These are phyloP conservation scores for Leptinotarsa rubiginosa DNA, from an alignment of 2,888 invertebrate species.

Conservation along the genomic window DNA sequence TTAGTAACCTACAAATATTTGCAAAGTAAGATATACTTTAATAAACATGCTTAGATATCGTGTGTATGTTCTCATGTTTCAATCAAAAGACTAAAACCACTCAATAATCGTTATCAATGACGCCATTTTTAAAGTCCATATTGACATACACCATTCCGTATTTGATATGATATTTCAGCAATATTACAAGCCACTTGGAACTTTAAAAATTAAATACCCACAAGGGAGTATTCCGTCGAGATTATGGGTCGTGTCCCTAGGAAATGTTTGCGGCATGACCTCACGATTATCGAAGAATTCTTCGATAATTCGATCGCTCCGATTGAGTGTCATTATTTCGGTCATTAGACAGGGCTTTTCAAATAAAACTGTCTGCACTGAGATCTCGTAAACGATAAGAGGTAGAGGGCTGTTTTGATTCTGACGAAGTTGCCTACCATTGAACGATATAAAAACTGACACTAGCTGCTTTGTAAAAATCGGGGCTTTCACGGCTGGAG, in stretches of 20 bases:
- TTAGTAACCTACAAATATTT: constrained; percentile 47
- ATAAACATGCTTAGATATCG: constrained; percentile 46
- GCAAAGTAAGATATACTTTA: constrained; percentile 47
- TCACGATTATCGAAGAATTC: background rate
- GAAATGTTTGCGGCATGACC: background rate
- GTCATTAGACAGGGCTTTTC: background rate
- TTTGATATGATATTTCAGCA: constrained; percentile 20
- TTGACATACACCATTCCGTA: constrained; percentile 29
- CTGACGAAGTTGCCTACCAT: too few species aligned
- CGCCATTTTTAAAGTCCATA: constrained; percentile 46
- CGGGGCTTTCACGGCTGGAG: too few species aligned
- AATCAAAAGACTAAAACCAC: constrained; percentile 45
- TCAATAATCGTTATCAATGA: constrained; percentile 37
- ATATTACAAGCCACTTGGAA: constrained; percentile 15
- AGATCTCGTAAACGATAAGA: too few species aligned
- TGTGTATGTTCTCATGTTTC: constrained; percentile 45
- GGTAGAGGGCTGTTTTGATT: too few species aligned
- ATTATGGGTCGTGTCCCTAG: background rate
- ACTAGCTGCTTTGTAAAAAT: too few species aligned
- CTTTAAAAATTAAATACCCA: constrained; percentile 28
- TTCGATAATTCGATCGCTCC: background rate
- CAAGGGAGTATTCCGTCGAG: constrained; percentile 10
- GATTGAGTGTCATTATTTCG: background rate
- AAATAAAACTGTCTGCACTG: too few species aligned
- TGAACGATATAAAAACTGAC: too few species aligned